Conservation (phyloP, 92 coral and sea anemone species). For the Palythoa grandis region DNA sequence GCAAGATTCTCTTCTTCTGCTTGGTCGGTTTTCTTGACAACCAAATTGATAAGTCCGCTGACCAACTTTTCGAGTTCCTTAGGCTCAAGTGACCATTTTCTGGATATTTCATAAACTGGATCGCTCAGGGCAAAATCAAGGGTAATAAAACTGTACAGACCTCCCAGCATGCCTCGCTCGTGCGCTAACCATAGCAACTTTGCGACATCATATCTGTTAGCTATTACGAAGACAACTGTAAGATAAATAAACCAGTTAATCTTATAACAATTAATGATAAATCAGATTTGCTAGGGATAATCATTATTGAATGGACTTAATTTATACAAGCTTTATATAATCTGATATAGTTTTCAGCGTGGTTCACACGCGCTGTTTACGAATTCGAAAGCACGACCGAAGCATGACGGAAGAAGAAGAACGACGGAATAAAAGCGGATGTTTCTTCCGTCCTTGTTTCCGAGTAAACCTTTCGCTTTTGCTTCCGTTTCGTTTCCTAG, state of each 20-base stretch:
- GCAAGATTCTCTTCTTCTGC: slow-evolving; percentile 19
- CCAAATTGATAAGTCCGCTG: slow-evolving; percentile 70
- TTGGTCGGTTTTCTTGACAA: slow-evolving; percentile 59
- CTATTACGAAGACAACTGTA: slow-evolving; percentile 72
- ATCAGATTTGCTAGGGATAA: not conserved
- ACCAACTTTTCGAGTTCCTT: slow-evolving; percentile 38
- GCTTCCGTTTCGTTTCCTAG: no score
- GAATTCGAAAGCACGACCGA: no score
- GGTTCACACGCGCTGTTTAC: no score
- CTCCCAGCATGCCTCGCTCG: slow-evolving; percentile 72
- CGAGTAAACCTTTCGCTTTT: no score
- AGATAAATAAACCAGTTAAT: not conserved
- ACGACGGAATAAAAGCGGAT: no score
- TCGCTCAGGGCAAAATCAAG: slow-evolving; percentile 60
- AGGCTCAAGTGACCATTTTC: slow-evolving; percentile 14
- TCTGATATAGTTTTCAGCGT: no score
- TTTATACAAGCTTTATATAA: no score
- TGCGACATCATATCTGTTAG: slow-evolving; percentile 41
- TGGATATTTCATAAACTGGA: not conserved
- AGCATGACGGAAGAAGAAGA: no score
- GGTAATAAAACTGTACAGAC: slow-evolving; percentile 80
- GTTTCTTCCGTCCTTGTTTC: no score
- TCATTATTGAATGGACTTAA: not conserved
- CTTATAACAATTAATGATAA: not conserved
- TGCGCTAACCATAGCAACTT: slow-evolving; percentile 59